Evolutionary conservation across 2,113 vertebrate genomes (phyloP), one percentile per base, ranked within the genome.

Genomic region (Corythaeola cristata): DNA sequence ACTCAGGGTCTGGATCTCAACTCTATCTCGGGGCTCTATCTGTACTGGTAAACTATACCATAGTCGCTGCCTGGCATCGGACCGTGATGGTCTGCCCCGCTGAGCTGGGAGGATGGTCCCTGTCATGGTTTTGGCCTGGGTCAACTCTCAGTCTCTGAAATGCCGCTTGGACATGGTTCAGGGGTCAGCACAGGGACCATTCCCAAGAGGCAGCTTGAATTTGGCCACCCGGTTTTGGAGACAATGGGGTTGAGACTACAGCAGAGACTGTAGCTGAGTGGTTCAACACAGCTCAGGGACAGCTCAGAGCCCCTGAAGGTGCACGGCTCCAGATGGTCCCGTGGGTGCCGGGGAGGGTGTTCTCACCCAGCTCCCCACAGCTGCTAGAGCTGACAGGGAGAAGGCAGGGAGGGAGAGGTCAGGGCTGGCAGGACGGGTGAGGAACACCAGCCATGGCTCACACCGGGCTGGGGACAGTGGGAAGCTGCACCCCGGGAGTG

Each of bases 401-500:
- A 28, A 64, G 28, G 37, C 11, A 35, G 19, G 68, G 24, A 49
- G 24, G 8, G 11, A 12, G 3, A 12, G 18, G 12, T 33, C 12
- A 39, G 24, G 37, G 15, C 59, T 69, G 62, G 14, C 49, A 28
- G 85, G 28, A 47, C 5, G 2, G 8, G 2, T 16, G 44, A 79
- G 47, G 27, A 53, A 9, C 14, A 27, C 17, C 52, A 60, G 41
- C 53, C 73, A 26, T 22, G 49, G 59, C 49, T 80, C 16, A 3
- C 15, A 15, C 8, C 2, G 3, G n/a, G 4, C 0, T 32, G 6
- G 5, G 20, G 11, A 9, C 1, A 76, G 26, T 12, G 14, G 81
- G 60, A 81, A 69, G 27, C 78, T 90, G 90, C 74, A 22, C 28
- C 12, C 74, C 8, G 0, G 32, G 23, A 85, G 24, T 9, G 8